These are phyloP conservation scores for Drosophila kikkawai DNA, from an alignment of 1,140 invertebrate species.

Conservation along the genomic window DNA sequence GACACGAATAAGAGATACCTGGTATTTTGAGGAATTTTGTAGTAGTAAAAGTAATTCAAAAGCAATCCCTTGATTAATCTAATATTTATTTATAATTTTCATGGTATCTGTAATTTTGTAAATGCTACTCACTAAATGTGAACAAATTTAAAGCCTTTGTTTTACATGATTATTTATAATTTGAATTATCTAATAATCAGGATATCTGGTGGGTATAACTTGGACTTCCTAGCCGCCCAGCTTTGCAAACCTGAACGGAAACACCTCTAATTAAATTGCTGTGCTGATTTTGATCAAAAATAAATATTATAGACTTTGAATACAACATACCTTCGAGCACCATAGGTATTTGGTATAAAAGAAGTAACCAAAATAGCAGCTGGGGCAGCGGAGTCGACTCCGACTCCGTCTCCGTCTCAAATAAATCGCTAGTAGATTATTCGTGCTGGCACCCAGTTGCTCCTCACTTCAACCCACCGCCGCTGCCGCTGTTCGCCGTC, in stretches of 20 bases:
- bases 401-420: slow-evolving; percentile 48
- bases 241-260: background rate
- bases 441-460: slow-evolving; percentile 71
- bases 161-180: background rate
- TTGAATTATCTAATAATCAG: too few species aligned
- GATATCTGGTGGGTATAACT: background rate
- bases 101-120: background rate
- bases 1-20: slow-evolving; percentile 18
- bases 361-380: slow-evolving; percentile 80
- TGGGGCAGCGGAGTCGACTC: slow-evolving; percentile 26
- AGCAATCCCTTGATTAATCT: background rate
- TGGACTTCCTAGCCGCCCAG: accelerated
- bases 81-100: background rate
- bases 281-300: background rate
- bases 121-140: background rate
- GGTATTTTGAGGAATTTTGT: background rate
- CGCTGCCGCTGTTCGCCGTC: slow-evolving; percentile 12
- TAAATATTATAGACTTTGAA: background rate
- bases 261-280: accelerated
- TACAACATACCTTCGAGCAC: background rate
- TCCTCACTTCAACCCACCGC: slow-evolving; percentile 11
- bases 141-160: background rate
- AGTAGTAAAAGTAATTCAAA: background rate
- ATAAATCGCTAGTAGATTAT: slow-evolving; percentile 83
- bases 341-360: slow-evolving; percentile 34